These are phyloP conservation scores for Phalacrocorax pelagicus DNA, from an alignment of 2,113 vertebrate genomes.

Conservation along the genomic window DNA sequence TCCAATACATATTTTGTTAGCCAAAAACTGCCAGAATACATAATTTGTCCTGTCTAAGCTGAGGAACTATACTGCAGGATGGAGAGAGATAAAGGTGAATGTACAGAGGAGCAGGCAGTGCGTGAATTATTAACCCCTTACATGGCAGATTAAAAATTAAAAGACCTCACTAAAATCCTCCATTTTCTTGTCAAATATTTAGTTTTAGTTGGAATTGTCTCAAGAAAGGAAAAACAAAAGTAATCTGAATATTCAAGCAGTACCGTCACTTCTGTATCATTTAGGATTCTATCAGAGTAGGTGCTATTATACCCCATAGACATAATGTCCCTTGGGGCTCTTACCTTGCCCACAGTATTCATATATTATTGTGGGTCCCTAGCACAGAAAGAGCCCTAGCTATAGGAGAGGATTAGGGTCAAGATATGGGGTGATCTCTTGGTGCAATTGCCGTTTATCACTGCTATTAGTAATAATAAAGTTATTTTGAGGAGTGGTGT, in stretches of 20 bases:
- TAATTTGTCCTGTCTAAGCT: not conserved
- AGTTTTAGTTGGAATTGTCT: not conserved
- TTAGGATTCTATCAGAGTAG: not conserved
- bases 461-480: not conserved
- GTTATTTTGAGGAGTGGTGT: not conserved
- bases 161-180: not conserved
- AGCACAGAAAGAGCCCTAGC: not conserved
- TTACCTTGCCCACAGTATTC: not conserved
- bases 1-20: not conserved
- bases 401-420: not conserved
- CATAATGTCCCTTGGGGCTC: not conserved
- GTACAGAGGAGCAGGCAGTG: not conserved
- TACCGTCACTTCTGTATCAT: not conserved
- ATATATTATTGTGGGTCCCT: not conserved
- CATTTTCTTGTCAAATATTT: not conserved
- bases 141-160: not conserved
- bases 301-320: not conserved
- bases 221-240: not conserved
- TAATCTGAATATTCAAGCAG: not conserved
- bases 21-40: not conserved
- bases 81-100: not conserved
- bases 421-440: not conserved
- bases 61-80: not conserved
- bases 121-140: not conserved
- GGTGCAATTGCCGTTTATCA: not conserved